Evolutionary conservation across 2,113 vertebrate species (phyloP).

Genomic region (Forbesichthys agassizii): DNA sequence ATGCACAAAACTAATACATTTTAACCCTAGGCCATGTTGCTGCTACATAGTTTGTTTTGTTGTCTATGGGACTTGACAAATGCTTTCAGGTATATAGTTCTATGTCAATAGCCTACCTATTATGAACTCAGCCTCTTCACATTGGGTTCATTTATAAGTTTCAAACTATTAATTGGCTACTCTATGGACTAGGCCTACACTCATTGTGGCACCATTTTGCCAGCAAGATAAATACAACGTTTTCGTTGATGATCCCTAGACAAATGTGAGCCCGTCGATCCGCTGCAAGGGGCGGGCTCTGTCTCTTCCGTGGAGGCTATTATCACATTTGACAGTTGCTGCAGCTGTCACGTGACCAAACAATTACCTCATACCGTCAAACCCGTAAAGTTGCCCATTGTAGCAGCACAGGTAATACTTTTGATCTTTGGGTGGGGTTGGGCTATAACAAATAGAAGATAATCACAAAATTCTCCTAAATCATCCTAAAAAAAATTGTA

Average conservation of each 20-base stretch:
- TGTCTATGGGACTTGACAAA: too few species aligned
- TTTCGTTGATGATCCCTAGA: slow-evolving; percentile 71
- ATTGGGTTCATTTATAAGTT: too few species aligned
- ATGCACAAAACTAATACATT: too few species aligned
- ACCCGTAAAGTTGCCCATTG: not conserved
- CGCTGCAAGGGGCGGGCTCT: slow-evolving; percentile 57
- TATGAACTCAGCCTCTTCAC: too few species aligned
- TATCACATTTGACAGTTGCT: slow-evolving; percentile 79
- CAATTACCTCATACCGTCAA: slow-evolving; percentile 76
- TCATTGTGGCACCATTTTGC: not conserved
- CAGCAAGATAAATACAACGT: not conserved
- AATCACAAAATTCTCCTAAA: too few species aligned
- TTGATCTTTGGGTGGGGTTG: not conserved
- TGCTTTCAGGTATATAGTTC: too few species aligned
- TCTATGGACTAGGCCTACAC: too few species aligned
- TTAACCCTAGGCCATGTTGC: too few species aligned
- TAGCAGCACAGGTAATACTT: not conserved
- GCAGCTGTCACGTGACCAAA: slow-evolving; percentile 81
- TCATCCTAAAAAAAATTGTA: too few species aligned
- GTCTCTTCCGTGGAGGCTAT: slow-evolving; percentile 50
- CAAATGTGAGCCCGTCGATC: slow-evolving; percentile 57
- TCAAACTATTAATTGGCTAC: too few species aligned
- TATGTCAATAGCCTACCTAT: too few species aligned
- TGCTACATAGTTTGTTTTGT: too few species aligned
- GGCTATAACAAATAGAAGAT: not conserved